phyloP scores from a whole-genome alignment of 2,888 invertebrate species.

The Yponomeuta sedellus region DNA sequence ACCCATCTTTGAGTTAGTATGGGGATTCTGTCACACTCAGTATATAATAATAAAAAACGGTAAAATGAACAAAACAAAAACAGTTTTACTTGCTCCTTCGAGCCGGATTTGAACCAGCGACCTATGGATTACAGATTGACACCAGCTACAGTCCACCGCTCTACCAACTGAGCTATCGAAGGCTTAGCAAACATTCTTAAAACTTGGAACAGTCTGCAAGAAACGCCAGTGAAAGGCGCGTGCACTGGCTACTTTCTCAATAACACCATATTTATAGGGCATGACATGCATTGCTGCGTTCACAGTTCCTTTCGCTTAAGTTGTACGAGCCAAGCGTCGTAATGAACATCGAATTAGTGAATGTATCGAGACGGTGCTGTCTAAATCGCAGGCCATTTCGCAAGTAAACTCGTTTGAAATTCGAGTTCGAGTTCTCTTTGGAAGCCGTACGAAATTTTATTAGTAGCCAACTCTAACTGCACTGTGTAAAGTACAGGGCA shows the following conservation, averaged over 20 bases:
- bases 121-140: conserved; percentile 16
- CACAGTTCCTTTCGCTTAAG: neutral
- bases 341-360: neutral
- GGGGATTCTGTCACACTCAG: neutral
- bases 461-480: too few relatives aligned
- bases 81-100: conserved; percentile 52
- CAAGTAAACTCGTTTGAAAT: neutral
- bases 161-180: conserved; percentile 78
- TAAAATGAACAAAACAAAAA: neutral
- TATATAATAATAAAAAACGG: too few relatives aligned
- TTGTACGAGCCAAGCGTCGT: neutral
- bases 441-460: neutral
- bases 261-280: conserved; percentile 16
- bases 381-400: neutral
- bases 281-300: conserved; percentile 18
- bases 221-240: neutral
- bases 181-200: conserved; percentile 29
- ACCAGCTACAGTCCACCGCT: conserved; percentile 68
- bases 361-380: neutral
- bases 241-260: conserved; percentile 27
- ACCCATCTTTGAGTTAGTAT: neutral
- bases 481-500: neutral
- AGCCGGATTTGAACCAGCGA: conserved; percentile 78
- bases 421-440: neutral
- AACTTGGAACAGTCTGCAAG: conserved; percentile 5